Evolutionary conservation across 2,888 invertebrate genomes (phyloP).

Genomic region (Agrochola circellaris): DNA sequence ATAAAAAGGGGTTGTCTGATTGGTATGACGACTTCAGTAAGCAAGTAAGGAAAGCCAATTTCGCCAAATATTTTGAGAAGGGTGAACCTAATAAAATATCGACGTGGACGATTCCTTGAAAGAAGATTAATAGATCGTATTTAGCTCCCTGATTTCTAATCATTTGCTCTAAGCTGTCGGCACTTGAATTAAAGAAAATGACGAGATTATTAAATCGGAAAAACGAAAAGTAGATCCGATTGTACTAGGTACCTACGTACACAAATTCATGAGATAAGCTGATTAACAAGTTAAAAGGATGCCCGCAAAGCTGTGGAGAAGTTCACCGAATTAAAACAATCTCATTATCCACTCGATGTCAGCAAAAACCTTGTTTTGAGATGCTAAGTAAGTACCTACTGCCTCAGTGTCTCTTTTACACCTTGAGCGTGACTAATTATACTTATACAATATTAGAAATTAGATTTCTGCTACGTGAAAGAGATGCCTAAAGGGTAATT

Average conservation of each 20-base stretch:
- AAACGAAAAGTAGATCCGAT: constrained; percentile 71
- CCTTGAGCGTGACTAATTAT: constrained; percentile 42
- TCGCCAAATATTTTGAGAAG: constrained; percentile 32
- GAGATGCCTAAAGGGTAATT: not conserved
- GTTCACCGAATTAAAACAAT: constrained; percentile 83
- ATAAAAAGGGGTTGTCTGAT: constrained; percentile 17
- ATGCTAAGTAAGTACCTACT: constrained; percentile 59
- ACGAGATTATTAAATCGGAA: constrained; percentile 21
- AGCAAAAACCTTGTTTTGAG: constrained; percentile 71
- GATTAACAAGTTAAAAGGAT: constrained; percentile 85
- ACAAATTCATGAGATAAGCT: constrained; percentile 83
- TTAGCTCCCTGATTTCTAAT: not conserved
- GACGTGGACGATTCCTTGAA: not conserved
- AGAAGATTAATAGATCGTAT: constrained; percentile 1
- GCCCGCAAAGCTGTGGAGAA: constrained; percentile 74
- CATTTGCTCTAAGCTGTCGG: not conserved
- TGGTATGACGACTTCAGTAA: constrained; percentile 20
- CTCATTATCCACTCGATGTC: constrained; percentile 78
- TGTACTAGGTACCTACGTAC: constrained; percentile 58
- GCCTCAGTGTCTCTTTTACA: constrained; percentile 34
- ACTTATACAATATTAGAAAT: constrained; percentile 28
- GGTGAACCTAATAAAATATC: constrained; percentile 24
- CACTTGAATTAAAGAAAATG: constrained; percentile 35
- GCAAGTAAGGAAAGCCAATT: constrained; percentile 19
- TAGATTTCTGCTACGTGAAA: constrained; percentile 28